Conservation (phyloP, 2,113 vertebrate genomes). For the Malurus melanocephalus region DNA sequence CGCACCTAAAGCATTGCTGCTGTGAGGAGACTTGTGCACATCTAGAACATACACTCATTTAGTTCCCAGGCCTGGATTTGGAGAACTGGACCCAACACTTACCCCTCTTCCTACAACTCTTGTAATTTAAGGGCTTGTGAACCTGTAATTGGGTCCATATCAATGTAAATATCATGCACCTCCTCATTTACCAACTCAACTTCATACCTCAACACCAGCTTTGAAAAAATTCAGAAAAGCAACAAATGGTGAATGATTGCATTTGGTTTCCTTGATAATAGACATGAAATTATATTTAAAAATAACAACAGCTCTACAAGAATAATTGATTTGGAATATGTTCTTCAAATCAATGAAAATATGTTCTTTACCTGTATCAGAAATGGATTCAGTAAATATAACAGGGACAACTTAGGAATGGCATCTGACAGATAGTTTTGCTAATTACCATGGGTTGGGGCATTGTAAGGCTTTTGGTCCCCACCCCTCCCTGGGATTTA, state of each 20-base stretch:
- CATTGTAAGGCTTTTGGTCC: not conserved
- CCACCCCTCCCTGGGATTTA: not conserved
- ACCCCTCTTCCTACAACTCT: not conserved
- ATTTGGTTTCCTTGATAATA: not conserved
- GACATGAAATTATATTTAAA: not conserved
- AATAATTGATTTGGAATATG: not conserved
- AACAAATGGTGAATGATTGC: not conserved
- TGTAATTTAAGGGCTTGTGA: not conserved
- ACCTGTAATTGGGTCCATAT: not conserved
- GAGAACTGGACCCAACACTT: not conserved
- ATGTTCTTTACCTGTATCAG: not conserved
- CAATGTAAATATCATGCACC: not conserved
- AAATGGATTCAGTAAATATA: not conserved
- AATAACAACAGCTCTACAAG: not conserved
- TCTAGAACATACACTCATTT: not conserved
- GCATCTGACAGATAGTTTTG: not conserved
- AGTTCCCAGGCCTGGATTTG: not conserved
- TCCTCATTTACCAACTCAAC: not conserved
- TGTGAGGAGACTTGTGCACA: not conserved
- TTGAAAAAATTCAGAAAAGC: not conserved
- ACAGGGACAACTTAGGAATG: not conserved
- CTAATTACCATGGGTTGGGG: not conserved
- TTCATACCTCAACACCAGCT: not conserved
- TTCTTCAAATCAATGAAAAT: not conserved
- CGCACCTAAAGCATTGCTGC: not conserved